Conservation (phyloP, 2,113 vertebrate genomes). For the Lethenteron camtschaticum region DNA sequence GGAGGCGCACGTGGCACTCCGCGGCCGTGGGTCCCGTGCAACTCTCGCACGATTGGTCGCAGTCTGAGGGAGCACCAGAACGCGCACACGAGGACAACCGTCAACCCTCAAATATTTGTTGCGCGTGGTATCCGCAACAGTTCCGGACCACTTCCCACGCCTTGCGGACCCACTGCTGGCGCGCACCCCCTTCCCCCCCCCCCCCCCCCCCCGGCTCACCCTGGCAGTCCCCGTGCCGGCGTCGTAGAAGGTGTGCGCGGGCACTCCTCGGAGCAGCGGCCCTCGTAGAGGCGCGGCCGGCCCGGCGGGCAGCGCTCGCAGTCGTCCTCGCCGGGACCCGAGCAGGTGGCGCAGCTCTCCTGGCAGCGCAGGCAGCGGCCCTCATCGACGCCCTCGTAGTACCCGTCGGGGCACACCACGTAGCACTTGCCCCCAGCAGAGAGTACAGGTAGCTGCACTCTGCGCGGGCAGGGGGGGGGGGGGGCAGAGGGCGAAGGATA, state of each 20-base stretch:
- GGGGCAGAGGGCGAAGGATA: too few relatives aligned
- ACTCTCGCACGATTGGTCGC: too few relatives aligned
- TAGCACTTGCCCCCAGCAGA: not conserved
- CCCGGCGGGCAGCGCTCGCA: slow-evolving; percentile 5
- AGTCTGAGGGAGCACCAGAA: too few relatives aligned
- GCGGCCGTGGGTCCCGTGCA: too few relatives aligned
- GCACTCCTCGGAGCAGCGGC: not conserved
- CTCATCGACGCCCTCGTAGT: not conserved
- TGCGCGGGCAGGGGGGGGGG: not conserved
- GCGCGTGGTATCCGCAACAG: too few relatives aligned
- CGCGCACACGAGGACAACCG: too few relatives aligned
- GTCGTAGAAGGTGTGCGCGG: not conserved
- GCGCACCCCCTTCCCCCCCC: too few relatives aligned
- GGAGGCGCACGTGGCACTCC: too few relatives aligned
- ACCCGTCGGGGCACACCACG: not conserved
- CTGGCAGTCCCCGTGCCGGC: slow-evolving; percentile 3
- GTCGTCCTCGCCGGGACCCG: not conserved
- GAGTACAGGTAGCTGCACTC: slow-evolving; percentile 3
- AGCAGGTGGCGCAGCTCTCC: not conserved
- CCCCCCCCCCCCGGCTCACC: not conserved
- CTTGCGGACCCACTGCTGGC: too few relatives aligned
- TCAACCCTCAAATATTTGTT: too few relatives aligned
- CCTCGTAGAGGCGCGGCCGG: not conserved
- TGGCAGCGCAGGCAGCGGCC: slow-evolving; percentile 3
- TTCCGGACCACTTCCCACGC: too few relatives aligned